phyloP scores from a whole-genome alignment of 2,888 invertebrate genomes.

The Rhodophaea formosa region DNA sequence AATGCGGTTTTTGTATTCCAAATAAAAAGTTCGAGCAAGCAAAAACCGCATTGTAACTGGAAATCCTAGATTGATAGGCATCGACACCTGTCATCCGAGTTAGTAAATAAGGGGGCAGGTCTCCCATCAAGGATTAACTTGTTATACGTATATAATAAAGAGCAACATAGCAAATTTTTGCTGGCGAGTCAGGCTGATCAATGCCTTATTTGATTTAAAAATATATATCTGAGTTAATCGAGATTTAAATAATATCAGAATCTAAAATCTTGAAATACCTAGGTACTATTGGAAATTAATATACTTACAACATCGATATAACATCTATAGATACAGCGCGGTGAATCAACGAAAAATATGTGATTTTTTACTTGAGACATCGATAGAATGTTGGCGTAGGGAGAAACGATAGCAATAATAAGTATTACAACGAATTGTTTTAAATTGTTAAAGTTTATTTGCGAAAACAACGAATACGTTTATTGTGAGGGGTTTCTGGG shows the following conservation, averaged over 20 bases:
- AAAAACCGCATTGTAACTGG: too few relatives aligned
- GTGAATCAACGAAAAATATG: conserved; percentile 15
- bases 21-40: too few relatives aligned
- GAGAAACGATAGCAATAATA: conserved; percentile 17
- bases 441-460: conserved; percentile 20
- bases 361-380: conserved; percentile 16
- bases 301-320: background rate
- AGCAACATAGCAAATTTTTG: too few relatives aligned
- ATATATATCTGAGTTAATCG: too few relatives aligned
- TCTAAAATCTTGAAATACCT: background rate
- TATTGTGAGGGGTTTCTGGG: conserved; percentile 20
- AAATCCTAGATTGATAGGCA: too few relatives aligned
- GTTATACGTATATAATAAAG: too few relatives aligned
- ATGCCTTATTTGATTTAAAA: too few relatives aligned
- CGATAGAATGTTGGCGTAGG: conserved; percentile 6
- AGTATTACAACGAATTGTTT: conserved; percentile 24
- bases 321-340: background rate
- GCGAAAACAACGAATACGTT: conserved; percentile 12
- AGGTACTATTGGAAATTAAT: background rate
- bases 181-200: too few relatives aligned
- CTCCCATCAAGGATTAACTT: too few relatives aligned
- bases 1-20: too few relatives aligned
- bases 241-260: background rate
- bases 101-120: too few relatives aligned
- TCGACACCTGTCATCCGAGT: too few relatives aligned